A percentile compares a stretch with the other conserved stretches of the same genome.
phyloP scores from a whole-genome alignment of 2,797 vertebrate species.

The Galaxias olidus region DNA sequence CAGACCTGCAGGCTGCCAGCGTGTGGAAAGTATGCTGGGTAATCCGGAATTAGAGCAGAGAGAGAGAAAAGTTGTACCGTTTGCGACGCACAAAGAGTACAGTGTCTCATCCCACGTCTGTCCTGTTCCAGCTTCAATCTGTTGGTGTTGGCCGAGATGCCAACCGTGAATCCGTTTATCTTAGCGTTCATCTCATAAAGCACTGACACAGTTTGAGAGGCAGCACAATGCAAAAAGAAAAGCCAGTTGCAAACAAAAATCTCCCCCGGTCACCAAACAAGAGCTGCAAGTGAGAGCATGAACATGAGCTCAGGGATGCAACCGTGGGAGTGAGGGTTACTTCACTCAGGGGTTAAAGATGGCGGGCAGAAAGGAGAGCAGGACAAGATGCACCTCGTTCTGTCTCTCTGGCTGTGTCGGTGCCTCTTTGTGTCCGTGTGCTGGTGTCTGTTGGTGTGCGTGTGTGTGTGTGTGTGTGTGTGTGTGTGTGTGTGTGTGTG shows the following conservation, averaged over 20 bases:
- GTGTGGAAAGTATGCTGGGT: slow-evolving; percentile 67
- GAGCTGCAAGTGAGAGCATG: slow-evolving; percentile 30
- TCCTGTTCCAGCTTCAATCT: too few relatives aligned
- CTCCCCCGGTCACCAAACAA: slow-evolving; percentile 37
- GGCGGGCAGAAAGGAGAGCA: slow-evolving; percentile 42
- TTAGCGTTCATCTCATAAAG: slow-evolving; percentile 53
- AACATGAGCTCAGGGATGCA: slow-evolving; percentile 13
- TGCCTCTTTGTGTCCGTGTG: slow-evolving; percentile 17
- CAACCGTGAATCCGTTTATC: slow-evolving; percentile 54
- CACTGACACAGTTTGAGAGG: slow-evolving; percentile 22
- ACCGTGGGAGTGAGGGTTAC: slow-evolving; percentile 28
- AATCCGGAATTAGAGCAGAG: slow-evolving; percentile 58
- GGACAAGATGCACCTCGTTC: too few relatives aligned
- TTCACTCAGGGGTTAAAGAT: background rate
- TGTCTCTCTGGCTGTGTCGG: too few relatives aligned
- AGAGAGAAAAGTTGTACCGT: slow-evolving; percentile 4
- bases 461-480: background rate
- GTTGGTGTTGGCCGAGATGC: background rate
- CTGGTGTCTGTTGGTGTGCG: background rate
- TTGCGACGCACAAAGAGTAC: background rate
- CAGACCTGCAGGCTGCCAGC: slow-evolving; percentile 67
- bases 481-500: background rate
- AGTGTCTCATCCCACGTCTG: background rate
- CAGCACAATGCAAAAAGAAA: slow-evolving; percentile 41
- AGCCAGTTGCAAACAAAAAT: slow-evolving; percentile 21